Conservation (phyloP, 2,888 invertebrate genomes). For the Caenorhabditis macrosperma region DNA sequence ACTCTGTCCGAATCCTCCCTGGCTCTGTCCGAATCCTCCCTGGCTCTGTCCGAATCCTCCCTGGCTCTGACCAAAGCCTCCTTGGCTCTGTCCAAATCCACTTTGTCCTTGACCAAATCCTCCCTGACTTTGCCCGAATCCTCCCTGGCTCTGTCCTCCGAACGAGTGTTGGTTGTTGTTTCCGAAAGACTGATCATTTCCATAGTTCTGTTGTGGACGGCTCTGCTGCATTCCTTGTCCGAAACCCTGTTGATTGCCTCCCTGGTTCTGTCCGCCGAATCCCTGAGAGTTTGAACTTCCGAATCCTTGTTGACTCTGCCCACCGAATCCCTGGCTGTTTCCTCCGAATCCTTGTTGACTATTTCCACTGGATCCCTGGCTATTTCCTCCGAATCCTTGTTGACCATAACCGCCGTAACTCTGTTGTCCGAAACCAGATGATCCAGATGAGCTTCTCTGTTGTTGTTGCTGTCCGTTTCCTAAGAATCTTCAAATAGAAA, state of each 20-base stretch:
- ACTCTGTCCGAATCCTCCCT: conserved; percentile 5
- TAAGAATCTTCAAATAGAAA: conserved; percentile 33
- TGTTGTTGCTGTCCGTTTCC: conserved; percentile 37
- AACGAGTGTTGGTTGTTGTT: conserved; percentile 9
- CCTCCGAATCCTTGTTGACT: conserved; percentile 14
- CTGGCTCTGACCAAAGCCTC: conserved; percentile 8
- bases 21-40: conserved; percentile 37
- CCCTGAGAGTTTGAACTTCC: neutral
- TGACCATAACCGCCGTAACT: neutral
- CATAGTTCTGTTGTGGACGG: conserved; percentile 18
- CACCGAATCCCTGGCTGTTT: conserved; percentile 3
- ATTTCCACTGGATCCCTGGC: conserved; percentile 7
- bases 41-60: conserved; percentile 6
- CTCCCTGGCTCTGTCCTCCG: conserved; percentile 16
- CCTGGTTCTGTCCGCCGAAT: conserved; percentile 12
- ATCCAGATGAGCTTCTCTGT: conserved; percentile 22
- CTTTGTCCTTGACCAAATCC: conserved; percentile 6
- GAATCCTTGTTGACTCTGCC: conserved; percentile 3
- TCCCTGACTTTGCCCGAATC: conserved; percentile 14
- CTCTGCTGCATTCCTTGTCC: conserved; percentile 11
- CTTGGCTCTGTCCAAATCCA: conserved; percentile 3
- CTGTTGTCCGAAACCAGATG: conserved; percentile 8
- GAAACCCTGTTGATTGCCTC: conserved; percentile 1
- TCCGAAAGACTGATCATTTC: conserved; percentile 9
- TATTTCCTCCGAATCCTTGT: conserved; percentile 12